Base-by-base conservation (phyloP, 1,140 invertebrate species). In the Psix sp. region DNA sequence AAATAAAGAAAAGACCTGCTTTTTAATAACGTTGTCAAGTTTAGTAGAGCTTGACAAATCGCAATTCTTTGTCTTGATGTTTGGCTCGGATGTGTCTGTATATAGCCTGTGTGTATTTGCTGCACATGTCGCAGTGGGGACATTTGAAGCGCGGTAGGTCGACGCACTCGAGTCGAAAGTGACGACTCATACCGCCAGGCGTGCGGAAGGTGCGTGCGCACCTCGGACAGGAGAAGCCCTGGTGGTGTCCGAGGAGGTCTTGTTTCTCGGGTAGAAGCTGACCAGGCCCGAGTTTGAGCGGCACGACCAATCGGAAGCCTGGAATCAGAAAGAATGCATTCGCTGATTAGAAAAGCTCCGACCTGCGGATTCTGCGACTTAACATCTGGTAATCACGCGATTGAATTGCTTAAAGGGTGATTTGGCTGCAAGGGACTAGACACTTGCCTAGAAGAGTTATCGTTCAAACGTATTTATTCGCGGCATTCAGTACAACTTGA, bases 121-220 rank as follows among this genome's bases (percentile, higher is more conserved):
- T 87, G 21, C 80, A 76, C 66, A 89, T 88, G 4, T 76, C 48
- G 71, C 89, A 91, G 52, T 88, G 83, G 0, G 88, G 88, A 68
- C 90, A 92, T 40, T 88, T 87, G 72, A 91, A 89, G 33, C 89
- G 80, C 5, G 90, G 90, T 59, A 89, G 83, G 24, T 89, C 86
- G 0, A 90, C 90, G 57, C 90, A 91, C 57, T 91, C 90, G 72
- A 85, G 88, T 45, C 87, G 87, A 62, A 90, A 67, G 73, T 91
- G 90, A 2, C 90, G 86, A 7, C 88, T 88, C 71, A 91, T 86
- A 75, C 91, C 90, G 52, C 91, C 90, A 70, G 90, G 90, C 42
- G 90, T 86, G 11, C 87, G 87, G 72, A 91, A 91, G 24, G 85
- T 84, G 9, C 88, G 89, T 6, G 84, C 75, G 77, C 91, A 92